Evolutionary conservation across 2,797 vertebrate genomes (phyloP), one percentile per base, ranked within the genome.

Genomic region (Pachyuromys duprasi): DNA sequence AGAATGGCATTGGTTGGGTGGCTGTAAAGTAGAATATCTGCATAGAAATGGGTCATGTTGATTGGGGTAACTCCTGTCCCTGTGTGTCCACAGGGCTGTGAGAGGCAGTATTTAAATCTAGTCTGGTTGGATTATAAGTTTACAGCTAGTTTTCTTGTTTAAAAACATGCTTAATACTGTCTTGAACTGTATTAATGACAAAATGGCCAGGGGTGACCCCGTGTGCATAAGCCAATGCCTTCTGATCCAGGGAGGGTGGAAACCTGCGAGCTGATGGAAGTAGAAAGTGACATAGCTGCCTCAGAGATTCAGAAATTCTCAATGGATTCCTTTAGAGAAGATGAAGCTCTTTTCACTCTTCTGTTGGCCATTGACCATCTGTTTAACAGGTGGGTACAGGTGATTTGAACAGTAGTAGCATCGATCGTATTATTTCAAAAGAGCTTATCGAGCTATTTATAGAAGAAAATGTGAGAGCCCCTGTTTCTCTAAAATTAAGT

Each of bases 161-260:
- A 22, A 57, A 18, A 57, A 57, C 55, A 17, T 57, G 55, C 13
- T 57, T 57, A 57, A 17, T 57, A 57, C 55, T 17, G 55, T 17
- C 55, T 57, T 57, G 24, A 89, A 79, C 24, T 53, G 2, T 31
- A 3, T 4, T 13, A 2, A 14, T 57, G 76, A 55, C 39, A 49
- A 33, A 24, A 28, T n/a, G 20, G 12, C 22, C 22, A 9, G 18
- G 42, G 12, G 20, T 60, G 36, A 60, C 20, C 36, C 42, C 24
- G 5, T 63, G 24, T 74, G 28, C 7, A 36, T 31, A 57, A 1
- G 39, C 65, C 69, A 72, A 2, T 4, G 22, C 1, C 7, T 26
- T 5, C 20, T 76, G n/a, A 39, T 0, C 49, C 4, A 39, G 9
- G 63, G 14, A 26, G 17, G 4, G 74, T 0, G 0, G 8, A 53